phyloP scores from a whole-genome alignment of 2,888 invertebrate genomes.

The Drosophila seclusa region DNA sequence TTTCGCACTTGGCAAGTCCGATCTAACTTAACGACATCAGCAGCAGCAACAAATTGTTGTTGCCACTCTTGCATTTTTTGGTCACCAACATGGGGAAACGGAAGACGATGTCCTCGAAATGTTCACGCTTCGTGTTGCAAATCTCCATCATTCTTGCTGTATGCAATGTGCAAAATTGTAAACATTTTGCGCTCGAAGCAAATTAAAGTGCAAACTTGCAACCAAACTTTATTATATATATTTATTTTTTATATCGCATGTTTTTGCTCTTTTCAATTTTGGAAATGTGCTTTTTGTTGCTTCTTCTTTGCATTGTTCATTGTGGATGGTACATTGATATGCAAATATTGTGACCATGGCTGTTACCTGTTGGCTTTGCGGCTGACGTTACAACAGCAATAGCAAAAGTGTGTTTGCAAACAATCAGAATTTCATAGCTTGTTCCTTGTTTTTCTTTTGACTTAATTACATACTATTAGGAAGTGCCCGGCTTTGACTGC shows the following conservation, averaged over 20 bases:
- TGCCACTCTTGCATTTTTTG: conserved; percentile 5
- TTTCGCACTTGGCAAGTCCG: neutral
- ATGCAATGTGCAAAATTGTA: neutral
- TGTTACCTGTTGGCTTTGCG: conserved; percentile 54
- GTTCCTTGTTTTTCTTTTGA: neutral
- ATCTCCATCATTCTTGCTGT: neutral
- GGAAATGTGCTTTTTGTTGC: no score
- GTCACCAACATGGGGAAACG: neutral
- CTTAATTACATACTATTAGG: neutral
- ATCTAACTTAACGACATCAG: neutral
- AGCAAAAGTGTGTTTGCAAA: neutral
- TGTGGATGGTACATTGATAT: conserved; percentile 55
- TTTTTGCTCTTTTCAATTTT: no score
- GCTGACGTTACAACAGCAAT: conserved; percentile 14
- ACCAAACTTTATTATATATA: no score
- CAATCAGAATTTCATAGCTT: neutral
- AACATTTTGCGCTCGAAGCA: neutral
- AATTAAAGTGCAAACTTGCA: neutral
- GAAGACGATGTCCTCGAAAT: neutral
- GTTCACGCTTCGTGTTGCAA: conserved; percentile 14
- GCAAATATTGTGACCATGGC: conserved; percentile 52
- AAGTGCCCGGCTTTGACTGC: neutral
- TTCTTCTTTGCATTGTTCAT: neutral
- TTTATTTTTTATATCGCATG: no score
- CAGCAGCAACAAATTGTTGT: neutral